phyloP scores from a whole-genome alignment of 2,888 invertebrate species.

The Archaeoteleia sp. region DNA sequence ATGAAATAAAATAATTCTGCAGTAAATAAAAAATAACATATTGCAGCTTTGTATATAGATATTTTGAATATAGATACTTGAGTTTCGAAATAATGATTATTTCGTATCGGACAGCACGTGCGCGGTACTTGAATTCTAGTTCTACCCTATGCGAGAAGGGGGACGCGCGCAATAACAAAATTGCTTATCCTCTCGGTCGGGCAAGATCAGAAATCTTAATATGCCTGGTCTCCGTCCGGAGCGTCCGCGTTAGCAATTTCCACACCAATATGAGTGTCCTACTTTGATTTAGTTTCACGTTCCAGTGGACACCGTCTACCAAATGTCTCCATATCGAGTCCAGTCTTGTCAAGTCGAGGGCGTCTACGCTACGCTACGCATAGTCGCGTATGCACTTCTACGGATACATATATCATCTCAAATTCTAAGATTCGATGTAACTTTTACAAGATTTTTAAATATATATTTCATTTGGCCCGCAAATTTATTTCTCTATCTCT shows the following conservation, averaged over 20 bases:
- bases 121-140: conserved; percentile 66
- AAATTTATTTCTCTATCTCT: too few species aligned
- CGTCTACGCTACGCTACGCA: too few species aligned
- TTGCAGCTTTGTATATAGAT: too few species aligned
- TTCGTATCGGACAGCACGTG: conserved; percentile 44
- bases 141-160: conserved; percentile 43
- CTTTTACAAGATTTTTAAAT: too few species aligned
- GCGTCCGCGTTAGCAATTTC: conserved; percentile 68
- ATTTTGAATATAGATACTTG: conserved; percentile 35
- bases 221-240: conserved; percentile 64
- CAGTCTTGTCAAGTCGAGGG: conserved; percentile 49
- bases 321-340: conserved; percentile 57
- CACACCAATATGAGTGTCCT: conserved; percentile 72
- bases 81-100: conserved; percentile 30
- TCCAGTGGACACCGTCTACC: conserved; percentile 41
- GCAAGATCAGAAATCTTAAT: conserved; percentile 73
- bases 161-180: conserved; percentile 68
- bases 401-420: too few species aligned
- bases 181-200: conserved; percentile 59
- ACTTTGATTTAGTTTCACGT: conserved; percentile 69
- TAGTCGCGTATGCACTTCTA: too few species aligned
- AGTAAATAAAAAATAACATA: too few species aligned
- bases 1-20: too few species aligned
- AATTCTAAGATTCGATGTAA: too few species aligned
- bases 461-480: too few species aligned